Evolutionary conservation across 2,113 vertebrate genomes (phyloP).

Genomic region (Rynchops niger): DNA sequence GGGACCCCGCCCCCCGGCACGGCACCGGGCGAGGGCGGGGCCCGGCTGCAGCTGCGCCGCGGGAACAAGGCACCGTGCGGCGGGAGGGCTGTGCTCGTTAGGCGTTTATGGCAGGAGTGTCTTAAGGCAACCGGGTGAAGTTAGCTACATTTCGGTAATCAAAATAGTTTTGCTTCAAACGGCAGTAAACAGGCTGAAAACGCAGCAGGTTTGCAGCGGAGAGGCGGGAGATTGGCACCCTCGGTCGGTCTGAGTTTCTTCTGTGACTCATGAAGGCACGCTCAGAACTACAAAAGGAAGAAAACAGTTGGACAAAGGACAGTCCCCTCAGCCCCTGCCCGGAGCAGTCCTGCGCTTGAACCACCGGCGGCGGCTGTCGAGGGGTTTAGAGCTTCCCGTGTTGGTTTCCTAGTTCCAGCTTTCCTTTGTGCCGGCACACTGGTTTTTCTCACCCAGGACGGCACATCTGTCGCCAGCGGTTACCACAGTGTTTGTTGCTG

Average conservation of each 20-base stretch:
- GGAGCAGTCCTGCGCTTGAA: neutral
- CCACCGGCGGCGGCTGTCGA: neutral
- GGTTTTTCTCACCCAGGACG: neutral
- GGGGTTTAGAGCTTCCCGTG: accelerated
- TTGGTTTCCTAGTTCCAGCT: neutral
- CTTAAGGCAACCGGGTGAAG: slow-evolving; percentile 60
- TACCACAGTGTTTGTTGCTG: neutral
- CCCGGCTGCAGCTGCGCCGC: neutral
- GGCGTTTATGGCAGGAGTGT: slow-evolving; percentile 40
- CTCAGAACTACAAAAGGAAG: slow-evolving; percentile 54
- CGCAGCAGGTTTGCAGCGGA: slow-evolving; percentile 58
- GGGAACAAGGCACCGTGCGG: neutral
- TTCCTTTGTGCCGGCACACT: neutral
- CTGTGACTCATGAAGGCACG: neutral
- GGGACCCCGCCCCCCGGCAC: too few relatives aligned
- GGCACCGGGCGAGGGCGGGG: too few relatives aligned
- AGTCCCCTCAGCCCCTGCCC: neutral
- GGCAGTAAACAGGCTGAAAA: slow-evolving; percentile 45
- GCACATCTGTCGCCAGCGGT: accelerated
- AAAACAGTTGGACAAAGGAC: neutral
- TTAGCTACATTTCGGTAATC: slow-evolving; percentile 51
- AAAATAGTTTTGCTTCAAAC: slow-evolving; percentile 52
- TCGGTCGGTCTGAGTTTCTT: neutral
- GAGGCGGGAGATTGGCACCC: slow-evolving; percentile 25
- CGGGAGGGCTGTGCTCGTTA: neutral